Base-by-base conservation (phyloP, 2,797 vertebrate species). In the Alosa sapidissima region DNA sequence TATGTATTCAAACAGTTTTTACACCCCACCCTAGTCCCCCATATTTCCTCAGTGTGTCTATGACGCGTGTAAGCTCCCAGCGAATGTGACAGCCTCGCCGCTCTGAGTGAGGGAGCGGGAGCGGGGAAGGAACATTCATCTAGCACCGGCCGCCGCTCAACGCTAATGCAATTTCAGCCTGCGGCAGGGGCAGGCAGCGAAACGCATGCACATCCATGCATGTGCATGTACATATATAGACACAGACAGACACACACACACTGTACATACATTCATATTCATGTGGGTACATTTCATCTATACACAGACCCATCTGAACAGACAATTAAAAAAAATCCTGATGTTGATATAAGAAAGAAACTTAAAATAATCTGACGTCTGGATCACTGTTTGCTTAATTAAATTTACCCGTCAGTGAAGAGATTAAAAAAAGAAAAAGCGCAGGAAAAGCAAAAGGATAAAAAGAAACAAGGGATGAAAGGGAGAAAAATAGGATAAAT, bases 321-420 rank as follows among this genome's bases (percentile, higher is more conserved):
- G 82, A 84, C 86, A 68, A 0, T 16, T 83, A 78, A 85, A 55
- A 87, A 82, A 84, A 41, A 41, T 41, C 16, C 60, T 60, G n/a
- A 83, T 81, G 36, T 81, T 83, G 75, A 86, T 85, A 62, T 81
- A 85, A 88, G 81, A 81, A 36, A 85, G 86, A 86, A 78, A 83
- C 13, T 82, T 41, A n/a, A 51, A 84, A 85, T 88, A 81, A 90
- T 87, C 86, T 84, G 65, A 82, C 78, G 82, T 84, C 84, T 85
- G 82, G 83, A 88, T 90, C 86, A 75, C 81, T 41, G 51, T 87
- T 55, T 16, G 19, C 45, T 83, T 85, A 88, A 88, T 87, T 88
- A 84, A 28, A 87, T 88, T 88, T 88, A 81, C 54, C 84, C 83
- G 81, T 81, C 84, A 83, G 84, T 54, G 84, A 68, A 21, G 28